phyloP scores from a whole-genome alignment of 2,113 vertebrate species.

The Nestor notabilis region DNA sequence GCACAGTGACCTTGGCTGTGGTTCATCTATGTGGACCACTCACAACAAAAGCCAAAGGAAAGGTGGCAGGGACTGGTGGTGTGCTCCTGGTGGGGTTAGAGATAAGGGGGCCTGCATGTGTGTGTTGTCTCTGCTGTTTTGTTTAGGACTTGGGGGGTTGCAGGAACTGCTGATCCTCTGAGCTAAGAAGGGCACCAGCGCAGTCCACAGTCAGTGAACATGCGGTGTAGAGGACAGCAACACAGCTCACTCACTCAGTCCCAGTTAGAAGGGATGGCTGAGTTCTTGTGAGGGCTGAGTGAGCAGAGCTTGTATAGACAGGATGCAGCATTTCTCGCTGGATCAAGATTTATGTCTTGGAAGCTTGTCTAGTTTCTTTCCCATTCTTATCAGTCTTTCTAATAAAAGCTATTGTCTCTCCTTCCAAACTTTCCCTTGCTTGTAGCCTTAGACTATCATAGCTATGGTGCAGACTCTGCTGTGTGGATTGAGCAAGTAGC shows the following conservation, averaged over 20 bases:
- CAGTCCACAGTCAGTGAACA: fast-evolving
- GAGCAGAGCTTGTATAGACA: not conserved
- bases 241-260: fast-evolving
- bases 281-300: not conserved
- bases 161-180: not conserved
- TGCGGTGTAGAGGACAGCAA: not conserved
- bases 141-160: not conserved
- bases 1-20: not conserved
- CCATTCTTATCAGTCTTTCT: not conserved
- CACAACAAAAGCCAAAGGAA: not conserved
- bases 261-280: not conserved
- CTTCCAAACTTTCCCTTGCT: not conserved
- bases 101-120: not conserved
- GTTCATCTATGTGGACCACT: not conserved
- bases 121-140: not conserved
- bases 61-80: not conserved
- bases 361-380: not conserved
- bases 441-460: not conserved
- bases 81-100: not conserved
- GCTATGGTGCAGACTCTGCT: not conserved
- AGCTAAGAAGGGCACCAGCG: not conserved
- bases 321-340: not conserved
- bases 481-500: not conserved
- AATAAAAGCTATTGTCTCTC: not conserved
- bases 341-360: not conserved